These are phyloP conservation scores for Augochlorella aurata DNA, from an alignment of 2,888 invertebrate genomes.

Conservation along the genomic window DNA sequence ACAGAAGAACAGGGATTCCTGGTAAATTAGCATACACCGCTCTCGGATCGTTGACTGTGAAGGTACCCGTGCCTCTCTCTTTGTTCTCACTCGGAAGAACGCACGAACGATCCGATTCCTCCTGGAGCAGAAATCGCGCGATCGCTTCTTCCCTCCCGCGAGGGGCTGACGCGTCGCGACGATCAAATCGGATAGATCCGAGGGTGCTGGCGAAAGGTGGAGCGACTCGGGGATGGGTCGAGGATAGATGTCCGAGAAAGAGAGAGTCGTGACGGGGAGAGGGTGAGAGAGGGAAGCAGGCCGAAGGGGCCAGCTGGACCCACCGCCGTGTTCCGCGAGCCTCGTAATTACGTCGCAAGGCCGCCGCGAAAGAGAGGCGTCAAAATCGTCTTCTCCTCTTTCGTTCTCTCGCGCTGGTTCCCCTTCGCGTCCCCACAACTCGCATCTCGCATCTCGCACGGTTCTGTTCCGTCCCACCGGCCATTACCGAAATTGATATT, in stretches of 20 bases:
- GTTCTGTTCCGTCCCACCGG: slow-evolving; percentile 48
- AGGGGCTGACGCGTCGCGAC: background rate
- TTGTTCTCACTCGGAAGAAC: slow-evolving; percentile 64
- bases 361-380: slow-evolving; percentile 77
- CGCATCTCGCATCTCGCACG: slow-evolving; percentile 34
- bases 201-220: background rate
- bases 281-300: slow-evolving; percentile 2
- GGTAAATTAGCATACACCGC: slow-evolving; percentile 72
- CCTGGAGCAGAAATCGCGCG: slow-evolving; percentile 16
- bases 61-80: slow-evolving; percentile 50
- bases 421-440: slow-evolving; percentile 15
- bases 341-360: slow-evolving; percentile 77
- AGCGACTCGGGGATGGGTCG: slow-evolving; percentile 4
- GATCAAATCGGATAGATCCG: slow-evolving; percentile 3
- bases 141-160: background rate
- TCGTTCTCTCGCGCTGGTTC: background rate
- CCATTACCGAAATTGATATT: slow-evolving; percentile 81
- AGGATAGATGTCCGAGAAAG: background rate
- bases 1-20: slow-evolving; percentile 63
- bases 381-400: slow-evolving; percentile 75
- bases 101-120: slow-evolving; percentile 17
- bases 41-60: slow-evolving; percentile 50
- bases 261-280: background rate
- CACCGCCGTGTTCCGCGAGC: slow-evolving; percentile 81
- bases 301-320: slow-evolving; percentile 69